A percentile compares a stretch with the other conserved stretches of the same genome.
These are phyloP conservation scores for Platichthys flesus DNA, from an alignment of 2,113 vertebrate species.

Conservation along the genomic window DNA sequence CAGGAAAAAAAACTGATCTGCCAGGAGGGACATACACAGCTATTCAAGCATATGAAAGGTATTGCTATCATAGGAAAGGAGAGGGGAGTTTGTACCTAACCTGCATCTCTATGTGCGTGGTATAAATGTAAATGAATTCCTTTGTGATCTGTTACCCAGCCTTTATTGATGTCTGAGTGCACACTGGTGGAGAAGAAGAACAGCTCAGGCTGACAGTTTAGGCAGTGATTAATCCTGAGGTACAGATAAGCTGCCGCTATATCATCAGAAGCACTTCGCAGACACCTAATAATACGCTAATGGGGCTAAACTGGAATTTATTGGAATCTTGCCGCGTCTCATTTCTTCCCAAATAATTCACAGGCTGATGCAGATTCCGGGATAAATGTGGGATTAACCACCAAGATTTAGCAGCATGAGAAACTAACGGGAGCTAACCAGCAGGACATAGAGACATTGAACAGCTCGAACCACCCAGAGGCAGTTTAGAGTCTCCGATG, in stretches of 20 bases:
- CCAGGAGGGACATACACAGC: constrained; percentile 22
- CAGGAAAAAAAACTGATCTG: constrained; percentile 30
- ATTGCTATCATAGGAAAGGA: constrained; percentile 26
- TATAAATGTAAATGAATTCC: constrained; percentile 8
- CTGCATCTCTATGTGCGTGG: constrained; percentile 11
- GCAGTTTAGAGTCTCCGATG: constrained; percentile 7
- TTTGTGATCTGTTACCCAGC: not conserved
- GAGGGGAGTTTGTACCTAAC: constrained; percentile 36
- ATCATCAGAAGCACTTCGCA: constrained; percentile 26
- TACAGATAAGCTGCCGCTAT: constrained; percentile 17
- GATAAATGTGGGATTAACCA: constrained; percentile 20
- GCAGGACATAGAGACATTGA: not conserved
- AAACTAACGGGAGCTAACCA: constrained; percentile 1
- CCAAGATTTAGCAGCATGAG: not conserved
- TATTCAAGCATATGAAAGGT: constrained; percentile 42
- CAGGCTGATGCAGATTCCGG: not conserved
- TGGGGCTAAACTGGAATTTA: constrained; percentile 9
- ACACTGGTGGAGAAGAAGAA: not conserved
- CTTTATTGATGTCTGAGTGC: constrained; percentile 17
- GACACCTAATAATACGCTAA: constrained; percentile 10
- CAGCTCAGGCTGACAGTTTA: constrained; percentile 2
- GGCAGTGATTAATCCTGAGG: not conserved
- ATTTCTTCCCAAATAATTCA: constrained; percentile 4
- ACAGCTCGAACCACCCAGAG: constrained; percentile 1
- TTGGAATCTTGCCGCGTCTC: not conserved